These are phyloP conservation scores for Dinomys branickii DNA, from an alignment of 2,113 vertebrate genomes.

Conservation along the genomic window DNA sequence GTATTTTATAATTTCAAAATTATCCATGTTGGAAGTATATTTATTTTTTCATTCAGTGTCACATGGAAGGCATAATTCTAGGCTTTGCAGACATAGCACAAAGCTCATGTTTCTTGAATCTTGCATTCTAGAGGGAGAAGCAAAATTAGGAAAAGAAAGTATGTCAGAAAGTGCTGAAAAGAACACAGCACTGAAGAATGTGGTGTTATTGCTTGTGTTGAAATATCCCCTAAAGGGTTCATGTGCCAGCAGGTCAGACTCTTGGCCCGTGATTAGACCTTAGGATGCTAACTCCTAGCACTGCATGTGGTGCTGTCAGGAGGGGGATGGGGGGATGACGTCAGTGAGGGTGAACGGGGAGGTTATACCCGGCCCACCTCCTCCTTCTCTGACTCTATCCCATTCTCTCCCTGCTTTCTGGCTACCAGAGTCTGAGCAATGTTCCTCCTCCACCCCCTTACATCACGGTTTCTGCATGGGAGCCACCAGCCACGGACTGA, in stretches of 20 bases:
- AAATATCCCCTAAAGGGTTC: not conserved
- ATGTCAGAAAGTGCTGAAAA: not conserved
- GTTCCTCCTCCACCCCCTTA: not conserved
- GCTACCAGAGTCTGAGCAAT: not conserved
- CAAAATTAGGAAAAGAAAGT: not conserved
- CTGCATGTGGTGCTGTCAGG: not conserved
- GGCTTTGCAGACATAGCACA: not conserved
- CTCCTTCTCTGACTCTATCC: not conserved
- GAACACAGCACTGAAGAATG: not conserved
- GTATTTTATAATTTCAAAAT: not conserved
- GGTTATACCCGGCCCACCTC: not conserved
- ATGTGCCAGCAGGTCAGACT: fast-evolving
- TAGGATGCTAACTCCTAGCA: not conserved
- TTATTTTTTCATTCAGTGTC: not conserved
- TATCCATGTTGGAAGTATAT: not conserved
- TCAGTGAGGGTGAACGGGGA: not conserved
- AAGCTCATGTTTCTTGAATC: not conserved
- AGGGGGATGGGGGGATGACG: not conserved
- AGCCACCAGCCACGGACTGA: not conserved
- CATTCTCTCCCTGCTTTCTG: not conserved
- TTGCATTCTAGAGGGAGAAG: not conserved
- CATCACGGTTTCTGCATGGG: not conserved
- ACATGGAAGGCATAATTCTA: not conserved
- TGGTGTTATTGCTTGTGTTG: too few species aligned
- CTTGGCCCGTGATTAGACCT: not conserved